Evolutionary conservation across 2,888 invertebrate species (phyloP).

Genomic region (Caenorhabditis uteleia): DNA sequence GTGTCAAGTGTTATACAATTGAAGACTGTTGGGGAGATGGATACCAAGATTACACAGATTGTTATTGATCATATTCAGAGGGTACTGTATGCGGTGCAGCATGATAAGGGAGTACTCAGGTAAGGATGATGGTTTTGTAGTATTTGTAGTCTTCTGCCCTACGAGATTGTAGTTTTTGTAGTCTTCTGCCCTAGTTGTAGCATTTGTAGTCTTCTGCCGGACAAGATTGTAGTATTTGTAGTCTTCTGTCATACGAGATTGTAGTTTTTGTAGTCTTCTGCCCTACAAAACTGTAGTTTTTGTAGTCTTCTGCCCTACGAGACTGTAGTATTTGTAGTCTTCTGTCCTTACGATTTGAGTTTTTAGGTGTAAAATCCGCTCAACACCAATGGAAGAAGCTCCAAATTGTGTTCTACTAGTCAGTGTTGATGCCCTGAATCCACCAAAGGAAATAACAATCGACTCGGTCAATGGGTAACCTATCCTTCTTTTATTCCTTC

Average conservation of each 20-base stretch:
- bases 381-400: slow-evolving; percentile 22
- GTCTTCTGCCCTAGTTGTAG: no score
- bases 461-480: slow-evolving; percentile 61
- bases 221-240: no score
- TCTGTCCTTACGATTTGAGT: background rate
- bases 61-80: slow-evolving; percentile 38
- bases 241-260: no score
- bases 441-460: slow-evolving; percentile 55
- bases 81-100: slow-evolving; percentile 43
- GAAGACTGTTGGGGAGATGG: slow-evolving; percentile 29
- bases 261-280: no score
- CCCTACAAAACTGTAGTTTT: no score
- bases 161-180: no score
- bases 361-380: slow-evolving; percentile 18
- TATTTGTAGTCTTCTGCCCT: no score
- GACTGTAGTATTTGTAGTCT: no score
- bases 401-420: slow-evolving; percentile 36
- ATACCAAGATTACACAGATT: slow-evolving; percentile 35
- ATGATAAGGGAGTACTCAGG: slow-evolving; percentile 46
- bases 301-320: no score
- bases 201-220: no score
- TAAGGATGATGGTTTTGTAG: background rate
- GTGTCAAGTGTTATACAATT: slow-evolving; percentile 30
- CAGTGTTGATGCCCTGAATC: slow-evolving; percentile 38
- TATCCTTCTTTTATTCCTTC: background rate